A percentile compares a stretch with the other conserved stretches of the same genome.
These are phyloP conservation scores for Drosophila ficusphila DNA, from an alignment of 1,140 invertebrate species.

Conservation along the genomic window DNA sequence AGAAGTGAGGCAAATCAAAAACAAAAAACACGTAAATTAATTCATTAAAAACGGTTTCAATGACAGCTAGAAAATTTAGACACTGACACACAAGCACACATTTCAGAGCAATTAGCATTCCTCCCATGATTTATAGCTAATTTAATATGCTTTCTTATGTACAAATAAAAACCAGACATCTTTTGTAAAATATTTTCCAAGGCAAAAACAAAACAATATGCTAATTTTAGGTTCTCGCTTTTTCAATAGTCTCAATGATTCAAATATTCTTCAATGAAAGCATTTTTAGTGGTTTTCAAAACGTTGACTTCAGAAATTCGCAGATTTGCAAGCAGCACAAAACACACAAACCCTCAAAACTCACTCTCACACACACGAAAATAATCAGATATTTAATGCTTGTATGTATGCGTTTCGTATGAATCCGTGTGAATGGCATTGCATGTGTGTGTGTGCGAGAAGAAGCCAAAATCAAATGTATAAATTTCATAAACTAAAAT, in stretches of 20 bases:
- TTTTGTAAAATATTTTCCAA: constrained; percentile 71
- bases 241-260: not conserved
- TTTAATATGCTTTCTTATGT: constrained; percentile 43
- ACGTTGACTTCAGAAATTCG: constrained; percentile 7
- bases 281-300: constrained; percentile 1
- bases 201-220: not conserved
- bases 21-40: constrained; percentile 32
- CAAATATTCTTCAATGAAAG: not conserved
- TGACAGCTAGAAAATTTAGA: constrained; percentile 48
- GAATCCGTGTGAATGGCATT: constrained; percentile 33
- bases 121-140: constrained; percentile 14
- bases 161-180: constrained; percentile 29
- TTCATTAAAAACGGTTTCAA: constrained; percentile 70
- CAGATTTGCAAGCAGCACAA: constrained; percentile 43
- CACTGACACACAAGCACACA: constrained; percentile 15
- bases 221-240: constrained; percentile 13
- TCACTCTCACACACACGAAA: constrained; percentile 4
- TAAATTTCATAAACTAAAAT: constrained; percentile 51
- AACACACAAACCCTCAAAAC: constrained; percentile 3
- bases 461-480: constrained; percentile 59
- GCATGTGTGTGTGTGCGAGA: constrained; percentile 41
- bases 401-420: constrained; percentile 38
- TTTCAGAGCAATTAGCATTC: constrained; percentile 27
- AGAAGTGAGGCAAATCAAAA: constrained; percentile 8
- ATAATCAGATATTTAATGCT: constrained; percentile 36